These are phyloP conservation scores for Enteromius mattozi DNA, from an alignment of 2,797 vertebrate genomes.

Conservation along the genomic window DNA sequence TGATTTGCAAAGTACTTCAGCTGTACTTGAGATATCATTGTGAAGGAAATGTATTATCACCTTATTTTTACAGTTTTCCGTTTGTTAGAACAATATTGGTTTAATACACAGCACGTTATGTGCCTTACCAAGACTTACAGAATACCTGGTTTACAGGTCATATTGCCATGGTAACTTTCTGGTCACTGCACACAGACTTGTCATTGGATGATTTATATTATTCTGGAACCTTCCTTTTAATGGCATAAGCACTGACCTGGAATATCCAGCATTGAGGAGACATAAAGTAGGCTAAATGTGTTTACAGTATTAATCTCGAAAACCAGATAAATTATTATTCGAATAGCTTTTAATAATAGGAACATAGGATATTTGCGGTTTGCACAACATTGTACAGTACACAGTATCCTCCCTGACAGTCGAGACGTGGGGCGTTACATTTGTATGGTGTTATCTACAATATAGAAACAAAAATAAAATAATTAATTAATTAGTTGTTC, in stretches of 20 bases:
- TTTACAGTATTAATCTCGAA: constrained; percentile 9
- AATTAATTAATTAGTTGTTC: background rate
- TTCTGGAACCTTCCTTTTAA: constrained; percentile 35
- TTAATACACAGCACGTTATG: constrained; percentile 78
- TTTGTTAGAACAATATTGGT: constrained; percentile 72
- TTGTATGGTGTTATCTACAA: constrained; percentile 35
- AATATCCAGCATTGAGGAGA: constrained; percentile 28
- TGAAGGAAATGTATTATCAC: constrained; percentile 72
- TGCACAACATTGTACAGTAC: constrained; percentile 26
- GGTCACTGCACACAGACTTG: constrained; percentile 55
- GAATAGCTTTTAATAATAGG: constrained; percentile 6
- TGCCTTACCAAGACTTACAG: constrained; percentile 81
- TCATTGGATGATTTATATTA: constrained; percentile 54
- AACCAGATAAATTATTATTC: constrained; percentile 2
- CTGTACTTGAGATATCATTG: constrained; percentile 71
- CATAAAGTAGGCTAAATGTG: constrained; percentile 14
- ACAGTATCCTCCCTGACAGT: constrained; percentile 22
- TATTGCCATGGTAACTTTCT: constrained; percentile 62
- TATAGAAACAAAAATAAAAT: constrained; percentile 15
- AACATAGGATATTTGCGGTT: constrained; percentile 19
- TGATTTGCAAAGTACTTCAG: constrained; percentile 79
- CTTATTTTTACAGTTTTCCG: constrained; percentile 71
- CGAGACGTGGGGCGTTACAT: constrained; percentile 31
- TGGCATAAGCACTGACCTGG: constrained; percentile 36
- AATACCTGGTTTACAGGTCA: constrained; percentile 60